phyloP scores from a whole-genome alignment of 53 echinoderm and acorn worm species.

The Crossaster papposus region DNA sequence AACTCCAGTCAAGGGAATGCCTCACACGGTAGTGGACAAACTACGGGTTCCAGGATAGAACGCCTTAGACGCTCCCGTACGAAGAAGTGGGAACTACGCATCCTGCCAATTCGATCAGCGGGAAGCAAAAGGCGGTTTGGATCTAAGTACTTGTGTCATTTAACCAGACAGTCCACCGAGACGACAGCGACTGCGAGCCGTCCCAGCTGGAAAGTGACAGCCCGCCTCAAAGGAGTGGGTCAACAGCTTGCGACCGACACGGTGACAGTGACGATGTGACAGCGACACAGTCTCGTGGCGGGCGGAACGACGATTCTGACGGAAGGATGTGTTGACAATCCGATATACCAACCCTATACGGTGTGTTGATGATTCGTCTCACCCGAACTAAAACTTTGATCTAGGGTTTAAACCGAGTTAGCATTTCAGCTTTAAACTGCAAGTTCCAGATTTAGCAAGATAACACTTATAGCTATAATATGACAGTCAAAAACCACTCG shows the following conservation, averaged over 20 bases:
- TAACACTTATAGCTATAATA: too few species aligned
- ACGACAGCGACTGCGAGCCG: not conserved
- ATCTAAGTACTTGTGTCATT: not conserved
- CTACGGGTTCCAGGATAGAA: not conserved
- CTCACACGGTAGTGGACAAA: too few species aligned
- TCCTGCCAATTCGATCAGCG: not conserved
- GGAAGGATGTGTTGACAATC: not conserved
- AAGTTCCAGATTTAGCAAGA: too few species aligned
- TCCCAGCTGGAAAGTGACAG: not conserved
- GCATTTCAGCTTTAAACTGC: too few species aligned
- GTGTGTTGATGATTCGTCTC: not conserved
- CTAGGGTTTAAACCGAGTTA: not conserved
- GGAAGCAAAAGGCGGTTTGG: not conserved
- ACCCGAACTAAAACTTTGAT: not conserved
- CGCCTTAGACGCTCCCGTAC: not conserved
- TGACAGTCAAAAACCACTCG: too few species aligned
- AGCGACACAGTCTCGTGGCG: not conserved
- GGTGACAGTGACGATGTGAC: not conserved
- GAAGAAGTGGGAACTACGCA: not conserved
- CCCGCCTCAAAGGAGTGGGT: not conserved
- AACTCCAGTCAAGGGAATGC: too few species aligned
- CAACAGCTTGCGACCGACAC: not conserved
- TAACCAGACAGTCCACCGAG: not conserved
- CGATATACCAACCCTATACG: not conserved
- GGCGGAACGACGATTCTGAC: not conserved